phyloP scores from a whole-genome alignment of 2,888 invertebrate genomes.

The Altica lythri region DNA sequence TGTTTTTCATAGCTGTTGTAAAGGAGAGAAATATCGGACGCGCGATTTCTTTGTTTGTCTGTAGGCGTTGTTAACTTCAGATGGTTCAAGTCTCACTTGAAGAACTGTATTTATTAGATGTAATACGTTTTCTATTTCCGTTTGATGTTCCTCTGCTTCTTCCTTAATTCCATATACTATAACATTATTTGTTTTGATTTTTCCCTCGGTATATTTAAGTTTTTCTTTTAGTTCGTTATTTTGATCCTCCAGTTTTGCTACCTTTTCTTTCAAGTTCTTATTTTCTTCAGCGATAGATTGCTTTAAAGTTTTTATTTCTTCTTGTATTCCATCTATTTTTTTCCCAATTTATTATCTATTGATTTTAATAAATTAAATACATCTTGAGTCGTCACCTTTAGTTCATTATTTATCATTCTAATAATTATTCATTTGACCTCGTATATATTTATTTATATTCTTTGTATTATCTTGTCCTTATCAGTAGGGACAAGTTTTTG shows the following conservation, averaged over 20 bases:
- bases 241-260: too few species aligned
- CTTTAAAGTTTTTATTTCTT: not conserved
- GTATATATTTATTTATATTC: too few species aligned
- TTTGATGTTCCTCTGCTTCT: conserved; percentile 2
- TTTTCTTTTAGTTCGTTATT: too few species aligned
- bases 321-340: not conserved
- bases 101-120: not conserved
- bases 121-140: not conserved
- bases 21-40: not conserved
- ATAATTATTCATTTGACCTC: not conserved
- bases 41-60: not conserved
- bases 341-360: not conserved
- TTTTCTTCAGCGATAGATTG: not conserved
- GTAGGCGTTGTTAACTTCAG: conserved; percentile 2
- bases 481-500: too few species aligned
- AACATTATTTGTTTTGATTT: conserved; percentile 1
- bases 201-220: conserved; percentile 1
- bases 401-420: not conserved
- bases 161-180: conserved; percentile 6
- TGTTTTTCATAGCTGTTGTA: conserved; percentile 1
- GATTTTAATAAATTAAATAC: not conserved
- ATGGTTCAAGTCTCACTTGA: not conserved
- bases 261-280: not conserved
- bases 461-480: too few species aligned
- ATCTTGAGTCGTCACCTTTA: not conserved